Conservation (phyloP, 2,888 invertebrate genomes). For the Drosophila flavopinicola region DNA sequence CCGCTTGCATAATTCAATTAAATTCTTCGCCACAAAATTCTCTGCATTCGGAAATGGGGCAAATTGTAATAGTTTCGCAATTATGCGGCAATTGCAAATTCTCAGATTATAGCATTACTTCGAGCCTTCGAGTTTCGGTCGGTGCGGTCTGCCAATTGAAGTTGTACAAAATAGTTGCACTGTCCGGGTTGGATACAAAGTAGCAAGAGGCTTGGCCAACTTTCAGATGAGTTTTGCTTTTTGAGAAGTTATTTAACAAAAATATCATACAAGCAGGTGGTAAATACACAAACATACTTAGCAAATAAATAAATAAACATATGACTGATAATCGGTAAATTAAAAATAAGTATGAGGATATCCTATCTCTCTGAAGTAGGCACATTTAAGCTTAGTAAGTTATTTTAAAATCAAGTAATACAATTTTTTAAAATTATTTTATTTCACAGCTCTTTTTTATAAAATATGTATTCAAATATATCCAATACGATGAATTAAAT, state of each 20-base stretch:
- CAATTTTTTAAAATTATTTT: too few relatives aligned
- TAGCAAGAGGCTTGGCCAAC: neutral
- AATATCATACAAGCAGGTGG: too few relatives aligned
- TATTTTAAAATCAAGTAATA: too few relatives aligned
- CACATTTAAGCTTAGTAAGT: too few relatives aligned
- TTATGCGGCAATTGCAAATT: slow-evolving; percentile 59
- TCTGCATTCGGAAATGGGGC: slow-evolving; percentile 37
- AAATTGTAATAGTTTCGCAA: slow-evolving; percentile 71
- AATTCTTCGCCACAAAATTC: slow-evolving; percentile 47
- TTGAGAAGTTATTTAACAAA: neutral
- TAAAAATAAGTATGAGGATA: too few relatives aligned
- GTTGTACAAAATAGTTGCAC: slow-evolving; percentile 17
- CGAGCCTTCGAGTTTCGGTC: neutral
- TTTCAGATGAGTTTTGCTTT: neutral
- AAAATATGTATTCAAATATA: too few relatives aligned
- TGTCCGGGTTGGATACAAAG: neutral
- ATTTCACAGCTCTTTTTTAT: too few relatives aligned
- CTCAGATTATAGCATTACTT: slow-evolving; percentile 29
- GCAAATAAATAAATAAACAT: too few relatives aligned
- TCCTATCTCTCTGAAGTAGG: too few relatives aligned
- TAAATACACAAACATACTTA: too few relatives aligned
- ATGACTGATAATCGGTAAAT: too few relatives aligned
- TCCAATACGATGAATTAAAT: too few relatives aligned
- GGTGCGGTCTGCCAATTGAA: slow-evolving; percentile 24
- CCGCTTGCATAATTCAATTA: slow-evolving; percentile 70